phyloP scores from a whole-genome alignment of 2,113 vertebrate genomes.

The Solenodon paradoxus region DNA sequence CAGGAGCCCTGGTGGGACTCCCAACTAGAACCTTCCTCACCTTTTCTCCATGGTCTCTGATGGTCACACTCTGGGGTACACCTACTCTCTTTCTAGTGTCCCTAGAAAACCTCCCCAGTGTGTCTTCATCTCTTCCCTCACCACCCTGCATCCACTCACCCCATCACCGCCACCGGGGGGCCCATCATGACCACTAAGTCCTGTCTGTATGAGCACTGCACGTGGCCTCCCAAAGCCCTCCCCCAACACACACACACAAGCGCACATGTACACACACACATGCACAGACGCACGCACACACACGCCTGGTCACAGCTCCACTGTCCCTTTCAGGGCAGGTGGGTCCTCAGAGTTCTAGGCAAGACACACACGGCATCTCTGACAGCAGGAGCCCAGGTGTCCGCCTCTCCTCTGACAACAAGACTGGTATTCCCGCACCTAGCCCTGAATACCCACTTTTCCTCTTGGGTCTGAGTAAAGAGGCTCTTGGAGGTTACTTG shows the following conservation, averaged over 20 bases:
- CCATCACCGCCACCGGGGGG: neutral
- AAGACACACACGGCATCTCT: neutral
- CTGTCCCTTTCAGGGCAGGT: neutral
- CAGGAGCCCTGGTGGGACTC: too few relatives aligned
- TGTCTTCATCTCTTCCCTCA: neutral
- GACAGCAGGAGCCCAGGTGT: neutral
- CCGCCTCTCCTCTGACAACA: neutral
- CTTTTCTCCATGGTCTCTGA: neutral
- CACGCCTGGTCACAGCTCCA: neutral
- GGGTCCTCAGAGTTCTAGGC: neutral
- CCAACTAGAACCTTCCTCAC: neutral
- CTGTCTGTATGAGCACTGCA: too few relatives aligned
- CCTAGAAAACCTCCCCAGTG: slow-evolving; percentile 37
- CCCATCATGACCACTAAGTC: neutral
- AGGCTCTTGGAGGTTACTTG: neutral
- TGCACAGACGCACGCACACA: neutral
- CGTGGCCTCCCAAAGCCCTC: neutral
- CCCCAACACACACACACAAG: neutral
- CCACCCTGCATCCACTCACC: neutral
- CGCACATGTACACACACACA: too few relatives aligned
- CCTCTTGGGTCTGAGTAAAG: neutral
- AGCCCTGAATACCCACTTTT: neutral
- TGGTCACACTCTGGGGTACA: neutral
- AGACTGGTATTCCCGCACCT: neutral
- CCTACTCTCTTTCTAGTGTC: slow-evolving; percentile 10